These are phyloP conservation scores for Myotis myotis DNA, from an alignment of 2,797 vertebrate species.

Conservation along the genomic window DNA sequence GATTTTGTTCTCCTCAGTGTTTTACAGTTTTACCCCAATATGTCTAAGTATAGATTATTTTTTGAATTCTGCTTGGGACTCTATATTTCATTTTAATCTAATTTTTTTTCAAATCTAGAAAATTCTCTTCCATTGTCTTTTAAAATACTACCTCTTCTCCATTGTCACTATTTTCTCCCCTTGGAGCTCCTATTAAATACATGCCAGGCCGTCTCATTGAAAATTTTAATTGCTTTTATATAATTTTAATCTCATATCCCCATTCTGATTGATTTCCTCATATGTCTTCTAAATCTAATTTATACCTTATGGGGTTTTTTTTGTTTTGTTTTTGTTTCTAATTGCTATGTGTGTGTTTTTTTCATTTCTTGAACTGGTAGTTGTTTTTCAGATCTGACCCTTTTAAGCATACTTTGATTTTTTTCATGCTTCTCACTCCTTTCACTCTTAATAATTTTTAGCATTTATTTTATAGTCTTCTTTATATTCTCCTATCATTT, in stretches of 20 bases:
- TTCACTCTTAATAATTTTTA: slow-evolving; percentile 22
- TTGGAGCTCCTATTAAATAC: neutral
- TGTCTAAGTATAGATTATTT: neutral
- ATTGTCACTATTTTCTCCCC: neutral
- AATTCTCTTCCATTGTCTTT: neutral
- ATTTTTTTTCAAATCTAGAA: neutral
- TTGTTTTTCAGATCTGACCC: neutral
- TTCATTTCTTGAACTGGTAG: neutral
- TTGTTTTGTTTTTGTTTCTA: neutral
- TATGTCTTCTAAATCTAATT: neutral
- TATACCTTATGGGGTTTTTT: neutral
- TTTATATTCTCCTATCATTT: neutral
- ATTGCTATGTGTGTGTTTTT: neutral
- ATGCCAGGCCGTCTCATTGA: neutral
- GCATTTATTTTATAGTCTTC: neutral
- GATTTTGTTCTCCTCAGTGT: neutral
- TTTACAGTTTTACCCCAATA: neutral
- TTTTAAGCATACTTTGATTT: neutral
- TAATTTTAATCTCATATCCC: neutral
- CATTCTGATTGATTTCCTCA: neutral
- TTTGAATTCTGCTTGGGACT: neutral
- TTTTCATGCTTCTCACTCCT: neutral
- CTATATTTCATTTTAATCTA: neutral
- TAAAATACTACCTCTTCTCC: neutral
- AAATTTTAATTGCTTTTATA: neutral